phyloP scores from a whole-genome alignment of 1,140 invertebrate species.

The Caenorhabditis latens region DNA sequence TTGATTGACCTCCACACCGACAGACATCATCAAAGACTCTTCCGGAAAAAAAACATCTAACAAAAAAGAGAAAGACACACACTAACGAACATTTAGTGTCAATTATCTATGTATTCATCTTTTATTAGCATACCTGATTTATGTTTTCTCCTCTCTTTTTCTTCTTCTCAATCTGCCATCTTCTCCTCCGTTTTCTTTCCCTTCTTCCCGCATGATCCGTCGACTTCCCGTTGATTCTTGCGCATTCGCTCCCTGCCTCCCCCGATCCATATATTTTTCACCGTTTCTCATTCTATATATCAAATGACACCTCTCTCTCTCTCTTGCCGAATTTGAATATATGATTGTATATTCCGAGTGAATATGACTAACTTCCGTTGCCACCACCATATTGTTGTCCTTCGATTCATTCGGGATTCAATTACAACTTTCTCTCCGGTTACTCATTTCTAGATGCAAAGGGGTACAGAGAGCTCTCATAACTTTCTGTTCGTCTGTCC shows the following conservation, averaged over 20 bases:
- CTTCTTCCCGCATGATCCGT: constrained; percentile 18
- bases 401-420: neutral
- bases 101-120: constrained; percentile 47
- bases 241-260: neutral
- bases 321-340: neutral
- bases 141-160: neutral
- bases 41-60: too few relatives aligned
- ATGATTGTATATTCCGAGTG: constrained; percentile 29
- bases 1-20: too few relatives aligned
- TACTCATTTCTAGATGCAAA: too few relatives aligned
- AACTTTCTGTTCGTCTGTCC: too few relatives aligned
- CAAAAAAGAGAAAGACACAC: too few relatives aligned
- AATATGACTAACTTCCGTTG: constrained; percentile 4
- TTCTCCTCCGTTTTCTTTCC: neutral
- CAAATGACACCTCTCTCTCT: constrained; percentile 32
- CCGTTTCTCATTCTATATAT: constrained; percentile 10
- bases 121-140: constrained; percentile 53
- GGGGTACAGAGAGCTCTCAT: too few relatives aligned
- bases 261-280: neutral
- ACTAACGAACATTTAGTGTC: neutral
- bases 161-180: neutral
- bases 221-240: constrained; percentile 42
- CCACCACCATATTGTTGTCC: neutral
- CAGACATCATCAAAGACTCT: too few relatives aligned
- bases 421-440: neutral